Conservation (phyloP, 2,113 vertebrate genomes). For the Argyrosomus japonicus region DNA sequence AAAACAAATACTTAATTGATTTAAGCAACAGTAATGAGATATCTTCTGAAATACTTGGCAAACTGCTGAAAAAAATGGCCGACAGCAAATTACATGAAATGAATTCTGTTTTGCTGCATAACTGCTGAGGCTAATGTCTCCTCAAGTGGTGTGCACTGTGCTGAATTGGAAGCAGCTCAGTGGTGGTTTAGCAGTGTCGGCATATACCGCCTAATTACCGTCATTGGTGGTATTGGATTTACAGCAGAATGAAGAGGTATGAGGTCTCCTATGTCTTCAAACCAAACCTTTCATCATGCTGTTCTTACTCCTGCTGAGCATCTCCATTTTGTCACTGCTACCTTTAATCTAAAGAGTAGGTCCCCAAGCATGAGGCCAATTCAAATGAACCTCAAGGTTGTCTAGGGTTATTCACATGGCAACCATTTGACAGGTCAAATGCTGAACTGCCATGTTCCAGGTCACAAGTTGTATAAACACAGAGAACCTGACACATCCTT, state of each 20-base stretch:
- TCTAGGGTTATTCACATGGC: not conserved
- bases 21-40: constrained; percentile 2
- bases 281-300: constrained; percentile 23
- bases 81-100: constrained; percentile 14
- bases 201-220: constrained; percentile 43
- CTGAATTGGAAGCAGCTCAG: constrained; percentile 33
- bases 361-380: not conserved
- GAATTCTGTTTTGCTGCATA: constrained; percentile 30
- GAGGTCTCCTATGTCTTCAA: constrained; percentile 20
- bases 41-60: constrained; percentile 1
- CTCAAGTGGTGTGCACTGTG: constrained; percentile 32
- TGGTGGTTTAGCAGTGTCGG: constrained; percentile 28
- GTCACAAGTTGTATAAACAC: no score
- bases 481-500: no score
- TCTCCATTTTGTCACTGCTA: constrained; percentile 3
- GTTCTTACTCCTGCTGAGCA: constrained; percentile 8
- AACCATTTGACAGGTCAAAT: no score
- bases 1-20: constrained; percentile 4
- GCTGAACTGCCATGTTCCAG: no score
- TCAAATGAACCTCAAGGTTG: constrained; percentile 25
- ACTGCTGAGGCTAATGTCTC: constrained; percentile 41
- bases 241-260: constrained; percentile 29
- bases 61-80: not conserved
- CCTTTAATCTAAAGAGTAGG: constrained; percentile 19
- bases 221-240: constrained; percentile 42